Base-by-base conservation (phyloP, 2,797 vertebrate species). In the Hybognathus amarus region DNA sequence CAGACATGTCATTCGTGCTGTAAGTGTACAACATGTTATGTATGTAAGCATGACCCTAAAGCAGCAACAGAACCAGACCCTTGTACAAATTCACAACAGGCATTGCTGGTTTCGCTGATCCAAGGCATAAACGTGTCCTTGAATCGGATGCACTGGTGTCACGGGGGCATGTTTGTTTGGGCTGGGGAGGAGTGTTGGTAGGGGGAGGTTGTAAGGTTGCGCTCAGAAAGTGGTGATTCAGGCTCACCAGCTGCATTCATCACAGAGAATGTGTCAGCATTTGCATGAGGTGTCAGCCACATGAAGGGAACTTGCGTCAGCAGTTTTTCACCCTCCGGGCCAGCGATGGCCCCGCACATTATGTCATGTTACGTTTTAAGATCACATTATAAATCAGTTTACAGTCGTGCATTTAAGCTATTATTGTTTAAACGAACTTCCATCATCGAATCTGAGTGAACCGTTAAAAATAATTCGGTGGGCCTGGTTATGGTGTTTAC, bases 191-290 rank as follows among this genome's bases (percentile, higher is more conserved):
- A 0, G 9, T 77, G 36, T 59, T 83, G 47, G 73, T n/a, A 24
- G 73, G 50, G 24, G 73, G 38, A 83, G 45, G 38, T 61, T 69
- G 24, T 69, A 69, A 83, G 83, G 56, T 67, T 71, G 85, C 5
- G 77, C 78, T 85, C 77, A 17, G 33, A 78, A 64, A 82, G 77
- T 18, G 6, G 61, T 73, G 80, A 88, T 79, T 88, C 88, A 85
- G 73, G 40, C 24, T 2, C 78, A 78, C 85, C 85, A 83, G 89
- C 87, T 90, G 83, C 80, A 75, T 68, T 79, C 80, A 79, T 85
- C 68, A 59, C 63, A 68, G 36, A 79, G 40, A 36, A 66, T 67
- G 59, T 79, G 70, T 84, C 76, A 86, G 56, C 79, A 73, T 73
- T 61, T 64, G 40, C 17, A 75, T 40, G 80, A 52, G 33, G 56